Evolutionary conservation across 2,113 vertebrate species (phyloP).

Genomic region (Nibea albiflora): DNA sequence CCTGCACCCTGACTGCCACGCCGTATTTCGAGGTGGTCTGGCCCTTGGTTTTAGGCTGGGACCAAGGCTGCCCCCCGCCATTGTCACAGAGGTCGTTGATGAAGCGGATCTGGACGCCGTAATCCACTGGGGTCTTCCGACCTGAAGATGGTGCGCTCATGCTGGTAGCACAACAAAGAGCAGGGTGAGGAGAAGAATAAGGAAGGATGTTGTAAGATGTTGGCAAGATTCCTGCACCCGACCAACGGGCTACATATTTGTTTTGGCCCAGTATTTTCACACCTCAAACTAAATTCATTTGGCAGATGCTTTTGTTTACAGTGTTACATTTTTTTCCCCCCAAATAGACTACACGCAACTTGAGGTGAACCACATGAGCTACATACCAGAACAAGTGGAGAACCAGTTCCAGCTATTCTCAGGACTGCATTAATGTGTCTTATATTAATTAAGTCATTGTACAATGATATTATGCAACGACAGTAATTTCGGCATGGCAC

Average conservation of each 20-base stretch:
- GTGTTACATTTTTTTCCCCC: neutral
- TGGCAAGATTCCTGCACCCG: neutral
- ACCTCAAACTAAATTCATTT: neutral
- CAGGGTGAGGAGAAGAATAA: neutral
- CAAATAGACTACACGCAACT: neutral
- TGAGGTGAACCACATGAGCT: neutral
- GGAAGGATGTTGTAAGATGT: neutral
- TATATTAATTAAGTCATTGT: neutral
- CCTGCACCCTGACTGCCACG: slow-evolving; percentile 93
- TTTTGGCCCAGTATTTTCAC: neutral
- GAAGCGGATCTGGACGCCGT: slow-evolving; percentile 95
- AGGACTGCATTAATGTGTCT: neutral
- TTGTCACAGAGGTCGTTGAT: slow-evolving; percentile 87
- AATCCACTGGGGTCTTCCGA: slow-evolving; percentile 86
- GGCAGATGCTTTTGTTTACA: neutral
- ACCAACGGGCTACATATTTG: neutral
- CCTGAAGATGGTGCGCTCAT: slow-evolving; percentile 82
- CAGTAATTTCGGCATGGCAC: neutral
- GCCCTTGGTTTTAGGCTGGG: slow-evolving; percentile 62
- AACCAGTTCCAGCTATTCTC: neutral
- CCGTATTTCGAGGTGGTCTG: slow-evolving; percentile 87
- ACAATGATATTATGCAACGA: neutral
- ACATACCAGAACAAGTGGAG: neutral
- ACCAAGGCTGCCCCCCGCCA: slow-evolving; percentile 37
- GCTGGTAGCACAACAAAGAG: slow-evolving; percentile 56